Percentiles rank a stretch among this genome's conserved stretches.
phyloP scores from a whole-genome alignment of 2,113 vertebrate species.

The Asarcornis scutulata region DNA sequence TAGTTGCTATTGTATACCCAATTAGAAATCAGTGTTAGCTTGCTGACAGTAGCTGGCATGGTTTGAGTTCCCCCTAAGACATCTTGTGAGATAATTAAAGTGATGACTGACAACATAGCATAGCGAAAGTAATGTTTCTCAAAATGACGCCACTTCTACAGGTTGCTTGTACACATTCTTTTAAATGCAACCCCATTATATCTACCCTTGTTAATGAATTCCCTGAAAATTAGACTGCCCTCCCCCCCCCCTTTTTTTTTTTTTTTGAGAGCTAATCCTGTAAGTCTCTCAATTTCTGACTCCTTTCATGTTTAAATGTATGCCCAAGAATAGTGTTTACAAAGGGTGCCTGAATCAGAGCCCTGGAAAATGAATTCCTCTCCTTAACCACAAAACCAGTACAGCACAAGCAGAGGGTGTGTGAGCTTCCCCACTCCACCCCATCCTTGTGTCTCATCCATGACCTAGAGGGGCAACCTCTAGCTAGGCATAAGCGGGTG shows the following conservation, averaged over 20 bases:
- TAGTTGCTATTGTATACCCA: conserved; percentile 13
- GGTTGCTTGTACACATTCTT: background rate
- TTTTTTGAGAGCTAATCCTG: background rate
- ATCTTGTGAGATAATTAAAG: conserved; percentile 63
- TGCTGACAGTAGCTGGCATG: conserved; percentile 40
- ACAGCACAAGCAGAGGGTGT: conserved; percentile 58
- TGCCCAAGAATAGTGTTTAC: background rate
- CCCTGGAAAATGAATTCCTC: conserved; percentile 41
- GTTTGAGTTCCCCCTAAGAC: background rate
- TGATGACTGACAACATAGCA: conserved; percentile 48
- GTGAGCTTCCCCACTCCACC: conserved; percentile 55
- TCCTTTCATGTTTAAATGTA: background rate
- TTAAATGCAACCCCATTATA: background rate
- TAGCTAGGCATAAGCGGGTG: conserved; percentile 52
- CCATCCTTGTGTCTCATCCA: conserved; percentile 49
- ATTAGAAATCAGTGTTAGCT: conserved; percentile 29
- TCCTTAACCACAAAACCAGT: conserved; percentile 63
- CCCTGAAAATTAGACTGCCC: background rate
- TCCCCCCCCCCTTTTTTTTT: background rate
- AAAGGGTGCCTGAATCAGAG: conserved; percentile 32
- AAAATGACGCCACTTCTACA: background rate
- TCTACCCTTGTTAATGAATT: background rate
- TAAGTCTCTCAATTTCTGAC: background rate
- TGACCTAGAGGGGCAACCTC: conserved; percentile 69
- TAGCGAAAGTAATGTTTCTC: conserved; percentile 49